phyloP scores from a whole-genome alignment of 1,140 invertebrate species.

The Dolichoris vasculosae region DNA sequence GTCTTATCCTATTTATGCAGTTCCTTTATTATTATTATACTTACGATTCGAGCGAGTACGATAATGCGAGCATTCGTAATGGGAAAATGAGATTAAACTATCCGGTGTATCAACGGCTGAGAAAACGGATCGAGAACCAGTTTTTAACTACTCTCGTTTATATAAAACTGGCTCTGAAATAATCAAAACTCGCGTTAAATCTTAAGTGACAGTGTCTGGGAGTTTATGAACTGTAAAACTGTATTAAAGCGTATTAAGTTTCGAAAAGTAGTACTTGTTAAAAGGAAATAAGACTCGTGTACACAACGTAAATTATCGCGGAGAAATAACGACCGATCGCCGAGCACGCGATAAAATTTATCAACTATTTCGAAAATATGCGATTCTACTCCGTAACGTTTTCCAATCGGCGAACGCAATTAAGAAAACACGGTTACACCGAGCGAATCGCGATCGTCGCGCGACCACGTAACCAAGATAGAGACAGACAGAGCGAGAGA shows the following conservation, averaged over 20 bases:
- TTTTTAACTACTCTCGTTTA: background rate
- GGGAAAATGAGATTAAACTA: background rate
- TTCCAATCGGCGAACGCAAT: no score
- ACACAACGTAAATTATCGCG: background rate
- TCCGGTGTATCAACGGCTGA: background rate
- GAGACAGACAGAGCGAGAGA: no score
- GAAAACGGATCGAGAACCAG: background rate
- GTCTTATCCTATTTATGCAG: background rate
- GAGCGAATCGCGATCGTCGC: no score
- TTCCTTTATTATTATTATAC: constrained; percentile 18
- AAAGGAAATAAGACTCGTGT: background rate
- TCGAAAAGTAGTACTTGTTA: background rate
- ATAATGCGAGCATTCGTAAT: constrained; percentile 1
- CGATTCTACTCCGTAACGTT: no score
- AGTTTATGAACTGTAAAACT: background rate
- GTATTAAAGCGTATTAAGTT: background rate
- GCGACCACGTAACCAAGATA: no score
- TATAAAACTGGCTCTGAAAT: background rate
- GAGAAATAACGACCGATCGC: background rate
- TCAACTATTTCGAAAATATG: background rate
- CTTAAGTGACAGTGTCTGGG: background rate
- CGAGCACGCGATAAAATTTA: background rate
- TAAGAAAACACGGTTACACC: no score
- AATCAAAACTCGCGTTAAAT: background rate
- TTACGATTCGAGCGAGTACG: background rate